Evolutionary conservation across 2,888 invertebrate species (phyloP), one percentile per base, ranked within the genome.

Genomic region (Pseudococcus jackbeardsleyi): DNA sequence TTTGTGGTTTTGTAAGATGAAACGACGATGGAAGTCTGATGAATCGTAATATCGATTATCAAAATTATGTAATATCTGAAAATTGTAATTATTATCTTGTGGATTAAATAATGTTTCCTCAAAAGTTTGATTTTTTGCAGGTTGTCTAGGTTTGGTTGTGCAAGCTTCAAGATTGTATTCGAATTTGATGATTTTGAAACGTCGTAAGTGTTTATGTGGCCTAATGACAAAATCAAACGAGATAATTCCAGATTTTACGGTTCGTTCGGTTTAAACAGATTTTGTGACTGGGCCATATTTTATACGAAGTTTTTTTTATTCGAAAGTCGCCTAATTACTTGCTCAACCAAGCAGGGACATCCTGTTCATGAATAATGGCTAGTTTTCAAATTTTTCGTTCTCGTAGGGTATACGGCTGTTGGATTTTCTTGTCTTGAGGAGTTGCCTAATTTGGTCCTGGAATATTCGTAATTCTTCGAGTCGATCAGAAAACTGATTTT

Each of bases 31-130:
- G 46, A 82, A 72, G 8, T 72, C 5, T 82, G 79, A 82, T 82
- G 79, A 82, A 82, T 82, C 79, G 79, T 46, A 46, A 33, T 82
- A 82, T 82, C 46, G 79, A 82, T 82, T 46, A 79, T 46, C 19
- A 82, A 82, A 46, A 46, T 46, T 42, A 82, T 82, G 39, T 82
- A 82, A 19, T 46, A 82, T 82, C 46, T 82, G 79, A 82, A 82
- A 72, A 33, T 33, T 82, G 79, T 82, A 82, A 82, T 82, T 82
- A 46, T 46, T 82, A 82, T 46, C 46, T 82, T 33, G 79, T 46
- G 79, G 33, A 82, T 82, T 82, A 82, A 82, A 82, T 79, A 33
- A 79, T 82, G 33, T 46, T 82, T 64, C 64, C 19, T 82, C 19
- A 19, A 82, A 82, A 19, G 6, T 46, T 46, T 11, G 4, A 19